Percentiles rank a stretch among this genome's conserved stretches.
Evolutionary conservation across 2,888 invertebrate genomes (phyloP).

Genomic region (Octonoba sinensis): DNA sequence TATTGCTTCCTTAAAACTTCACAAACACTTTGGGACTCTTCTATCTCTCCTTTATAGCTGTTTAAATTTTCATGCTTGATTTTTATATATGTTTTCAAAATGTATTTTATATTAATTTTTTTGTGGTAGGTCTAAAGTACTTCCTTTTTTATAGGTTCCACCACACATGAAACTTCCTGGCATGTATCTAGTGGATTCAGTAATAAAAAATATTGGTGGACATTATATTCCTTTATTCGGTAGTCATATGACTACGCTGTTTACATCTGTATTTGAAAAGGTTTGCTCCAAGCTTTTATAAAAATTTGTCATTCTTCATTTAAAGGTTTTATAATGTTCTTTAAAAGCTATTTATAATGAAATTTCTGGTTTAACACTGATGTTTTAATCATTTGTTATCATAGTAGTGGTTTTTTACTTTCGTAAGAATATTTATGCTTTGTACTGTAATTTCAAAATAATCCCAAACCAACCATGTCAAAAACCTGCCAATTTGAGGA

Average conservation of each 20-base stretch:
- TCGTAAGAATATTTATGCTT: no score
- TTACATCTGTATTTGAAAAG: slow-evolving; percentile 94
- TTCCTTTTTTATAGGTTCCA: slow-evolving; percentile 77
- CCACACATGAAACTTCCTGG: slow-evolving; percentile 93
- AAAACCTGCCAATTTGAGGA: no score
- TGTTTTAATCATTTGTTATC: no score
- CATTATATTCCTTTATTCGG: slow-evolving; percentile 88
- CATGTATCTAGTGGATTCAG: slow-evolving; percentile 98
- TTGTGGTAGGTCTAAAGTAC: background rate
- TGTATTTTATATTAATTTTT: background rate
- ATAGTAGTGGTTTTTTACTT: no score
- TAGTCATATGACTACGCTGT: slow-evolving; percentile 92
- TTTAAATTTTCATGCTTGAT: background rate
- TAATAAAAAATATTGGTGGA: slow-evolving; percentile 95
- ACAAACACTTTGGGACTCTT: no score
- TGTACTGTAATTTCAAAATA: no score
- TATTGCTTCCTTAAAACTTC: no score
- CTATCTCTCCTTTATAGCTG: background rate
- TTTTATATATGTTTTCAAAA: background rate
- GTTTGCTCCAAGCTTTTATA: slow-evolving; percentile 71
- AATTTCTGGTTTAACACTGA: no score
- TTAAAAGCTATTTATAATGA: no score
- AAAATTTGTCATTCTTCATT: background rate
- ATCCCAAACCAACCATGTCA: no score
- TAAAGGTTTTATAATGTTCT: background rate